These are phyloP conservation scores for Diploscapter pachys DNA, from an alignment of 1,140 invertebrate genomes.

Conservation along the genomic window DNA sequence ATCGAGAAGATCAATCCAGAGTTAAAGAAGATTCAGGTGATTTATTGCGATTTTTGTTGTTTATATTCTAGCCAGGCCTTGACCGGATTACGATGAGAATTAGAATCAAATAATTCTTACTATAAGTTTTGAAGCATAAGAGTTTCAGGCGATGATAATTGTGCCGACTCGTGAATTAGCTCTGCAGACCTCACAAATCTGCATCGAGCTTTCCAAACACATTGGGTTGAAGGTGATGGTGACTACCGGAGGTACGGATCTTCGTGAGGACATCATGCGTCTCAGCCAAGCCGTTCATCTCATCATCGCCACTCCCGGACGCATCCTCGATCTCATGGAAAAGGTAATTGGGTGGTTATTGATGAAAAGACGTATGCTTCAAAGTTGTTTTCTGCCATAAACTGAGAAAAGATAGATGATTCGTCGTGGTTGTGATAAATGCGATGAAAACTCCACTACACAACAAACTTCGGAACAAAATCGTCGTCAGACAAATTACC, in stretches of 20 bases:
- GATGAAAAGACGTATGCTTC: too few relatives aligned
- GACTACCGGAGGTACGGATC: conserved; percentile 93
- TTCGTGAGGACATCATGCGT: conserved; percentile 98
- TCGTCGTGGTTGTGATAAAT: too few relatives aligned
- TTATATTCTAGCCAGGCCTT: too few relatives aligned
- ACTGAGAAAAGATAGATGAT: too few relatives aligned
- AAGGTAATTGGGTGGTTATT: conserved; percentile 66
- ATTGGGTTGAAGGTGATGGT: conserved; percentile 93
- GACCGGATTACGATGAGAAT: too few relatives aligned
- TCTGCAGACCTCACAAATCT: conserved; percentile 98
- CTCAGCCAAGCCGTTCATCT: conserved; percentile 99
- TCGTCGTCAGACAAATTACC: too few relatives aligned
- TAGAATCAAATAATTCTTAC: too few relatives aligned
- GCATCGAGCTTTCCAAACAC: conserved; percentile 95
- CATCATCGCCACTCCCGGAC: conserved; percentile 96
- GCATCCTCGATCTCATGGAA: conserved; percentile 99
- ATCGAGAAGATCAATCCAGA: conserved; percentile 84
- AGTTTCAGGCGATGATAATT: conserved; percentile 80
- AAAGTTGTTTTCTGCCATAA: too few relatives aligned
- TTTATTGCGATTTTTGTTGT: too few relatives aligned
- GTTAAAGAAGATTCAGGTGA: conserved; percentile 60
- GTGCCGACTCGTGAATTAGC: conserved; percentile 97
- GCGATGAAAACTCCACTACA: too few relatives aligned
- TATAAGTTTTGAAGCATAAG: too few relatives aligned
- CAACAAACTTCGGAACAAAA: too few relatives aligned